Base-by-base conservation (phyloP, 2,888 invertebrate genomes). In the Cheilosia soror region DNA sequence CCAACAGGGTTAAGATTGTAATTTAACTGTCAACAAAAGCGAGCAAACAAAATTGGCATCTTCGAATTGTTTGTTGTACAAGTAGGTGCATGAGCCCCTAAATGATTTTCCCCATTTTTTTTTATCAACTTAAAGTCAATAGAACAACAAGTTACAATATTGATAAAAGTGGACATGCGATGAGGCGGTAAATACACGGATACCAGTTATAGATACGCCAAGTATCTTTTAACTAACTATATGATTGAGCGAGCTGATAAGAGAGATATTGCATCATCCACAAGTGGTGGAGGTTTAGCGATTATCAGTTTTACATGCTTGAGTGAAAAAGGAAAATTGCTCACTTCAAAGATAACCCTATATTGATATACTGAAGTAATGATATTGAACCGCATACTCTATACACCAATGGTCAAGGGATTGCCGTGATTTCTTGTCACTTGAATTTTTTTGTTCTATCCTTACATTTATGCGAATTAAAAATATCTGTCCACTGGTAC, bases 1-100 rank as follows among this genome's bases (percentile, higher is more conserved):
- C 82, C 86, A 86, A 86, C 73, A 82, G 86, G 86, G 82, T 82
- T 86, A 82, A 77, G 85, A 85, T 81, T 81, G 85, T 85, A 81
- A 81, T 85, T 84, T 53, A 77, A 85, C 81, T 85, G 85, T 81
- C 85, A 77, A 62, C 76, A 72, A 20, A 71, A 62, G 49, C 29
- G 57, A 58, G 27, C 49, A 62, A 76, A 51, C 44, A 25, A 53
- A 73, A 62, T 65, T 82, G 75, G 62, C 73, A 73, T 66, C 66
- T 25, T 31, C 11, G 1, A 11, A 9, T 33, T 9, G 33, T 9
- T 9, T 33, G 9, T 9, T 7, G 7, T 33, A 31, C 0, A 2
- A 0, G 2, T 37, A 37, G 37, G 15, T 5, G 44, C 9, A 42
- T 5, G 13, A 29, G 55, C n/a, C 31, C 25, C 68, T 15, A 9